Base-by-base conservation (phyloP, 2,888 invertebrate species). In the Ophion ellenae region DNA sequence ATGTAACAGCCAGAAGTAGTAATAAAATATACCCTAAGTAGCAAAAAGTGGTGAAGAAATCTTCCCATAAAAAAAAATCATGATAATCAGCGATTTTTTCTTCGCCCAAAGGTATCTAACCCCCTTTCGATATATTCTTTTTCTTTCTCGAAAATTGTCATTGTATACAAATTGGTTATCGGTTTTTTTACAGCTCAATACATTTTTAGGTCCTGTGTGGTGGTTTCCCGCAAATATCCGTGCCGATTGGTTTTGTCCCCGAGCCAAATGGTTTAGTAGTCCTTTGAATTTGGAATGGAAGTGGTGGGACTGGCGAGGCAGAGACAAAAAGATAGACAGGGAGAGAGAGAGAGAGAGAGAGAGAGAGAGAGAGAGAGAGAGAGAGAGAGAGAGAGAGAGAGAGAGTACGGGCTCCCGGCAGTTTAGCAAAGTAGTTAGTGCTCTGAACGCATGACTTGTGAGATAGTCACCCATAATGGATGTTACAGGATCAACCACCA, bases 381-480 rank as follows among this genome's bases (percentile, higher is more conserved):
- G 24, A 64, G 28, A 53, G 24, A 40, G 71, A 59, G 70, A 64
- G 28, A 59, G 66, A 66, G 28, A 53, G 17, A 53, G 53, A 6
- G 14, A 47, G n/a, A 2, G 20, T 0, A 3, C 2, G 61, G 10
- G 14, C 20, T 5, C 9, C n/a, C 47, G 63, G 20, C 40, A 57
- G 66, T 76, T 74, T 67, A 81, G 84, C 61, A 78, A 81, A 87
- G 81, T 84, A 84, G 76, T 81, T 82, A 86, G 85, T 64, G 80
- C 64, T 66, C 53, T 71, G 67, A 81, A 74, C 70, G 57, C 61
- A 70, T 74, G 77, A 63, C 70, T 64, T 36, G 53, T 71, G 70
- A 59, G 78, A 64, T 81, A 81, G 74, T 63, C 67, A 69, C 83
- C 76, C 80, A 77, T 83, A 86, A 81, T 83, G 73, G 77, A 86